These are phyloP conservation scores for Centropus bengalensis DNA, from an alignment of 2,113 vertebrate species.

Conservation along the genomic window DNA sequence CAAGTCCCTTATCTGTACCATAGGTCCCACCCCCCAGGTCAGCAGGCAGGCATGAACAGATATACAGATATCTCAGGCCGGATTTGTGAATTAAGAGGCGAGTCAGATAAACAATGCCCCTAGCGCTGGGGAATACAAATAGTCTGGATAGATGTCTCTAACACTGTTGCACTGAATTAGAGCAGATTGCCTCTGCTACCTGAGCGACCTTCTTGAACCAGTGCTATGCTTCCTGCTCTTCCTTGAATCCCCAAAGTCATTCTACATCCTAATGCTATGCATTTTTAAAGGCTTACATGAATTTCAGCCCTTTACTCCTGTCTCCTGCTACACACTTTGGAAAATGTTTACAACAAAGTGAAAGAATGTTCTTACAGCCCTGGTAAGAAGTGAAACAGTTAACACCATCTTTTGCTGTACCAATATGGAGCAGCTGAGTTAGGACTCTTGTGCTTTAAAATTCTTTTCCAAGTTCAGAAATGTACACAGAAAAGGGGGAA, in stretches of 20 bases:
- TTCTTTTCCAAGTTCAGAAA: neutral
- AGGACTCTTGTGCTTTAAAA: neutral
- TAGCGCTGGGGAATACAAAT: neutral
- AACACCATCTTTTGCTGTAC: neutral
- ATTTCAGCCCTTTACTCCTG: neutral
- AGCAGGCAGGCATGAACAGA: neutral
- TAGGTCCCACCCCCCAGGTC: neutral
- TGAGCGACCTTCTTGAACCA: neutral
- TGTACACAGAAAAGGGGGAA: rapidly evolving
- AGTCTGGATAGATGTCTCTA: neutral
- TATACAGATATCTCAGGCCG: neutral
- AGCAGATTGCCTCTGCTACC: neutral
- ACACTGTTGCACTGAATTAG: neutral
- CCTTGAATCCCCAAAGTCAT: neutral
- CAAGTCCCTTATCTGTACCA: neutral
- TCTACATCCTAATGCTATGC: neutral
- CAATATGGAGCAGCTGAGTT: neutral
- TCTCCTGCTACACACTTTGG: neutral
- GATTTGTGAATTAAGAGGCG: neutral
- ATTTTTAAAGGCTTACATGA: neutral
- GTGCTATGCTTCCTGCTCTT: neutral
- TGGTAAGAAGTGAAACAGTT: neutral
- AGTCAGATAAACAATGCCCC: neutral
- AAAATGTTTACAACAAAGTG: neutral
- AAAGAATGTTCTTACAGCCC: neutral